These are phyloP conservation scores for Mimas tiliae DNA, from an alignment of 2,888 invertebrate species.

Conservation along the genomic window DNA sequence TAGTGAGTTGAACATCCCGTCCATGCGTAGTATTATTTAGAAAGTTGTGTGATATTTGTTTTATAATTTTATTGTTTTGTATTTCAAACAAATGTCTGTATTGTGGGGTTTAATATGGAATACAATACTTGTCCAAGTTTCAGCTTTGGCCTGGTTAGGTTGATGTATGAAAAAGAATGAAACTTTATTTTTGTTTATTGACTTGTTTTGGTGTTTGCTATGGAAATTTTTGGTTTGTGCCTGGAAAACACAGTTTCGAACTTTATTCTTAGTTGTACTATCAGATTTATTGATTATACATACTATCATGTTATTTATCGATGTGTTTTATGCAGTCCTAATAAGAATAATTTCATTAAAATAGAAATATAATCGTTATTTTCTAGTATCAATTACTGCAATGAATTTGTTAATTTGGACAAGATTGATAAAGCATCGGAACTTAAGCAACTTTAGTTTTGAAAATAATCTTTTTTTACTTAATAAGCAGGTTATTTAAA, in stretches of 20 bases:
- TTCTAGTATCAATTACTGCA: no score
- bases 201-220: conserved; percentile 9
- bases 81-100: conserved; percentile 27
- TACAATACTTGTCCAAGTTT: background rate
- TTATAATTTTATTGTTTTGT: conserved; percentile 36
- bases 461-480: no score
- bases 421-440: no score
- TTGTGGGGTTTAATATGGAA: conserved; percentile 18
- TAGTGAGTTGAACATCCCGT: conserved; percentile 79
- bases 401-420: no score
- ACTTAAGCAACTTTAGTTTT: no score
- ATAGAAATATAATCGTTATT: no score
- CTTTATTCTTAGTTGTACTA: background rate
- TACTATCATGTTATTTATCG: background rate
- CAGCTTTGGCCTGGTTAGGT: conserved; percentile 7
- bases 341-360: background rate
- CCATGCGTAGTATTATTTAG: conserved; percentile 71
- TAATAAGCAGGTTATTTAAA: background rate
- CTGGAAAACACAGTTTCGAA: background rate
- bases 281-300: background rate
- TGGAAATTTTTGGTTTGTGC: background rate
- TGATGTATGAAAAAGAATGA: background rate
- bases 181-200: conserved; percentile 16
- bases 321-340: background rate
- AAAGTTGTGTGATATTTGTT: conserved; percentile 49